Evolutionary conservation across 2,113 vertebrate genomes (phyloP).

Genomic region (Mirounga angustirostris): DNA sequence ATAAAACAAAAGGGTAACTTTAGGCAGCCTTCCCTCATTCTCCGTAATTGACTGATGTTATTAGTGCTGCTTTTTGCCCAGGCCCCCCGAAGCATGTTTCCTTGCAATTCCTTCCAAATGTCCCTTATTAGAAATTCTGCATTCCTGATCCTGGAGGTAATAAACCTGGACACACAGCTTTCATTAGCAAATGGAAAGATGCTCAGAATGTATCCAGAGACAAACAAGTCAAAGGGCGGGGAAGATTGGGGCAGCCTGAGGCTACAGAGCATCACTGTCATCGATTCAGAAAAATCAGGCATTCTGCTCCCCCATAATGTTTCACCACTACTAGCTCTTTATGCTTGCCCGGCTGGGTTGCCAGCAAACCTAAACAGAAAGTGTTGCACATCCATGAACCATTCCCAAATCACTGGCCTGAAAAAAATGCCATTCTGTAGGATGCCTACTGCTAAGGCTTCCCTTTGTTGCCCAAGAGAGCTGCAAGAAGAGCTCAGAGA

Average conservation of each 20-base stretch:
- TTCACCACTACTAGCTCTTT: neutral
- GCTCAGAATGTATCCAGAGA: slow-evolving; percentile 34
- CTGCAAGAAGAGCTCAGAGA: slow-evolving; percentile 17
- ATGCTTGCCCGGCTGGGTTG: neutral
- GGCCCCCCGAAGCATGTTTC: neutral
- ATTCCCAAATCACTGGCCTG: slow-evolving; percentile 46
- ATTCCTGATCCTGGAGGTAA: slow-evolving; percentile 46
- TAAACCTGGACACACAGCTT: slow-evolving; percentile 48
- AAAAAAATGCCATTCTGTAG: slow-evolving; percentile 48
- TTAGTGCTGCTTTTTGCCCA: neutral
- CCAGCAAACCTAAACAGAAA: slow-evolving; percentile 61
- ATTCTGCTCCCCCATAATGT: neutral
- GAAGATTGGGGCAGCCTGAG: neutral
- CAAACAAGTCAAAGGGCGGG: slow-evolving; percentile 55
- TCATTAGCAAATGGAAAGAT: slow-evolving; percentile 60
- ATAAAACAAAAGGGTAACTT: slow-evolving; percentile 24
- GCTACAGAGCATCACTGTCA: neutral
- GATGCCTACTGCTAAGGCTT: slow-evolving; percentile 57
- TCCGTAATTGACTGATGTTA: neutral
- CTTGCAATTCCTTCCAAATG: slow-evolving; percentile 58
- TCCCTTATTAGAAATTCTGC: slow-evolving; percentile 51
- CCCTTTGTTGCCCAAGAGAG: slow-evolving; percentile 52
- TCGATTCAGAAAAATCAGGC: neutral
- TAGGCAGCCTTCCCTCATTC: neutral
- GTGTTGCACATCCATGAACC: neutral